Base-by-base conservation (phyloP, 2,113 vertebrate species). In the Pedionomus torquatus region DNA sequence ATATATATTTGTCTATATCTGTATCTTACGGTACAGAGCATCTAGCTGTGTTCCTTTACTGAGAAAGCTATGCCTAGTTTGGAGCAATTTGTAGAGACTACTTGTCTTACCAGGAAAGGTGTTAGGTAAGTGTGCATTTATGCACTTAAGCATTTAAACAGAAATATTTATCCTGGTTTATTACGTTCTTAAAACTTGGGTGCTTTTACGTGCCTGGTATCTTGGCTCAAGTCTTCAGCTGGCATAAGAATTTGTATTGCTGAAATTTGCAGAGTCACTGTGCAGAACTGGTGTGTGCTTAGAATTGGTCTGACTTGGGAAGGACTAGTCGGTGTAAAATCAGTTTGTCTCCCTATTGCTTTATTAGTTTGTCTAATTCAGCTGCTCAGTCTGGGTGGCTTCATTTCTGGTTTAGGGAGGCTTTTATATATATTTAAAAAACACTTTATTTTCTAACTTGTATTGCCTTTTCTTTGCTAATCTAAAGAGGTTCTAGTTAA, bases 191-290 rank as follows among this genome's bases (percentile, higher is more conserved):
- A 83, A 81, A 89, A 83, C 30, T n/a, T n/a, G 74, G 0, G 9
- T 93, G 80, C 39, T 93, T 46, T 95, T 87, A 87, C 80, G 79
- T n/a, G 90, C 61, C 86, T 68, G 39, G 0, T 81, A 17, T 15
- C 69, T 88, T 93, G 52, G 70, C 83, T 92, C 28, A 58, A 23
- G 60, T 33, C 23, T 35, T 61, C 52, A 52, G 87, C 65, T 43
- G 77, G 17, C 57, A 2, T 8, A 83, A 76, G 44, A 86, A 83
- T 61, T 51, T 48, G 49, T 46, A 8, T 60, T 86, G 88, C 86
- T 89, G 72, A 87, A 93, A 95, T 70, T 61, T 93, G 83, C 69
- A 89, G 26, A 65, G 74, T 87, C 89, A 89, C 80, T 19, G 19
- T 48, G 37, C 64, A 63, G 49, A 91, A 44, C 39, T 44, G 60